Evolutionary conservation across 2,797 vertebrate genomes (phyloP).

Genomic region (Apogon hyalosoma): DNA sequence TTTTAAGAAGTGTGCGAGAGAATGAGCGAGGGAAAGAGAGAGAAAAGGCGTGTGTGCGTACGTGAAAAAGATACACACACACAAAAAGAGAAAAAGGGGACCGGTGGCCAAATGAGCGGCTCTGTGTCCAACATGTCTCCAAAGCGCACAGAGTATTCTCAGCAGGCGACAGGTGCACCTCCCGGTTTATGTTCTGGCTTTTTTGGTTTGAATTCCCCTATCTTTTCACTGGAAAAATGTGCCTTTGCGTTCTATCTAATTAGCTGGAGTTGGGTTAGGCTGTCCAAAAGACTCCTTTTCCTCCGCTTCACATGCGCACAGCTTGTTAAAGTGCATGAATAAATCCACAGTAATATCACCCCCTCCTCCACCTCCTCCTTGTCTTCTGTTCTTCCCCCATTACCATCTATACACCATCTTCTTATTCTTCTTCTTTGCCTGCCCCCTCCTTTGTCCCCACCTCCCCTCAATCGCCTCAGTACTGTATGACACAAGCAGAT

Average conservation of each 20-base stretch:
- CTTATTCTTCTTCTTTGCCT: conserved; percentile 24
- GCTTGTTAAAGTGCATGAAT: conserved; percentile 64
- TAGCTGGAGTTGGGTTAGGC: conserved; percentile 35
- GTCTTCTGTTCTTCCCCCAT: conserved; percentile 17
- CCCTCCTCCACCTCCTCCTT: neutral
- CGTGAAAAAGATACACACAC: conserved; percentile 5
- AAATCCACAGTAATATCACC: conserved; percentile 32
- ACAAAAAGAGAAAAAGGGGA: neutral
- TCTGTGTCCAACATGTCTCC: conserved; percentile 35
- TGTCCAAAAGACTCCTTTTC: conserved; percentile 27
- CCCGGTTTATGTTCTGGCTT: conserved; percentile 17
- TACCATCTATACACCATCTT: conserved; percentile 33
- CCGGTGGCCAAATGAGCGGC: conserved; percentile 8
- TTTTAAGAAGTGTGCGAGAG: conserved; percentile 57
- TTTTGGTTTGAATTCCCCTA: neutral
- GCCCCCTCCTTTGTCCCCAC: neutral
- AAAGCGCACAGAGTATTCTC: conserved; percentile 63
- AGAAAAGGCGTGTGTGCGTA: conserved; percentile 2
- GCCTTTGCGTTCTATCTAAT: conserved; percentile 54
- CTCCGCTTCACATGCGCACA: conserved; percentile 39
- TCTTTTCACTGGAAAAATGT: conserved; percentile 2
- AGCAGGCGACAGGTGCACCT: conserved; percentile 75
- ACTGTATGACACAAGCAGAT: conserved; percentile 73
- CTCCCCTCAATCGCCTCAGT: conserved; percentile 34
- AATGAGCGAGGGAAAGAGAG: conserved; percentile 1